A percentile compares a stretch with the other conserved stretches of the same genome.
Conservation (phyloP, 1,140 invertebrate species). For the Euwallacea similis region DNA sequence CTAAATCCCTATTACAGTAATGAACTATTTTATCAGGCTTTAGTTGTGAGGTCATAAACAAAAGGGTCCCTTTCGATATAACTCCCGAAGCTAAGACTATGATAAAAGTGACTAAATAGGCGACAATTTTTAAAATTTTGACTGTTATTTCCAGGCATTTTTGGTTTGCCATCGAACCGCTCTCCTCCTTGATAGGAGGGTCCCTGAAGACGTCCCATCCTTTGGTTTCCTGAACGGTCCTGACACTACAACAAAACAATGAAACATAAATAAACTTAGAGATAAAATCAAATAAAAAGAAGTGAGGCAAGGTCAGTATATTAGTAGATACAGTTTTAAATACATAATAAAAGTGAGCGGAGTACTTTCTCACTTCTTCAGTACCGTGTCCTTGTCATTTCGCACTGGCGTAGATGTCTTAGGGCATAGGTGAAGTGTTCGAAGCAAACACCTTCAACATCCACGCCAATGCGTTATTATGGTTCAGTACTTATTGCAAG, state of each 20-base stretch:
- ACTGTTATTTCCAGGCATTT: conserved; percentile 83
- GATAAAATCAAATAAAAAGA: neutral
- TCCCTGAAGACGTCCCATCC: conserved; percentile 95
- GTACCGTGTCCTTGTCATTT: conserved; percentile 18
- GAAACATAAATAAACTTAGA: too few species aligned
- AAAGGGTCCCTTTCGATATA: conserved; percentile 80
- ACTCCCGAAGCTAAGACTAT: conserved; percentile 82
- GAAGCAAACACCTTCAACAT: neutral
- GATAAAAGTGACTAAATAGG: conserved; percentile 81
- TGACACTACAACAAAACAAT: conserved; percentile 62
- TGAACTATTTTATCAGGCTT: conserved; percentile 70
- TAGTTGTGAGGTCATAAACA: conserved; percentile 91
- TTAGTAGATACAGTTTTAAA: conserved; percentile 45
- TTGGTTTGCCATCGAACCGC: conserved; percentile 85
- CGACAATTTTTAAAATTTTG: conserved; percentile 81
- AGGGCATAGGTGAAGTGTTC: too few species aligned
- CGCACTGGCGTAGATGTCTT: conserved; percentile 17
- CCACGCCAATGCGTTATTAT: neutral
- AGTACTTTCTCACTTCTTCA: conserved; percentile 38
- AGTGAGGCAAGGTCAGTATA: conserved; percentile 37
- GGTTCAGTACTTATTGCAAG: neutral
- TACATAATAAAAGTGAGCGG: conserved; percentile 43
- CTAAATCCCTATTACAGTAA: conserved; percentile 82
- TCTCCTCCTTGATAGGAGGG: conserved; percentile 83
- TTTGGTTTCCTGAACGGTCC: conserved; percentile 86